A percentile compares a stretch with the other conserved stretches of the same genome.
Conservation (phyloP, 2,888 invertebrate genomes). For the Melieria picta region DNA sequence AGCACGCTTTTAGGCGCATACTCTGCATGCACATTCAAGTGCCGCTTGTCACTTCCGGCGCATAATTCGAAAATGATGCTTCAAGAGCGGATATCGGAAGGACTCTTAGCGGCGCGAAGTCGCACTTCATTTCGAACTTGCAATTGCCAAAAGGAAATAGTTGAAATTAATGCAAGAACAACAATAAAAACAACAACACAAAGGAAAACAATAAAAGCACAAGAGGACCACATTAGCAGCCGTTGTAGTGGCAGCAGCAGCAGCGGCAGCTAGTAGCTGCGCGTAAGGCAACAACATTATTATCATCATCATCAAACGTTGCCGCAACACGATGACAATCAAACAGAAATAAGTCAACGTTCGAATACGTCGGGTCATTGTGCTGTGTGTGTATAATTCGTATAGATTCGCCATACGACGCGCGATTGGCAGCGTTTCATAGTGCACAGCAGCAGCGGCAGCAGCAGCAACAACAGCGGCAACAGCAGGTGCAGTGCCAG, state of each 20-base stretch:
- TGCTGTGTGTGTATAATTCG: constrained; percentile 45
- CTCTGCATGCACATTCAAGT: not conserved
- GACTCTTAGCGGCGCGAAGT: not conserved
- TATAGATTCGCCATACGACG: too few relatives aligned
- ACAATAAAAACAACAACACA: too few relatives aligned
- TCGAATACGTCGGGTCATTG: constrained; percentile 62
- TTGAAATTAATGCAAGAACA: too few relatives aligned
- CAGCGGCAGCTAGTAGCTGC: not conserved
- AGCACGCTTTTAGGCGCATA: constrained; percentile 6
- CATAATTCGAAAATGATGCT: constrained; percentile 22
- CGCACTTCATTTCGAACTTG: not conserved
- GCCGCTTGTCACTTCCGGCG: not conserved
- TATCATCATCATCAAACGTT: constrained; percentile 48
- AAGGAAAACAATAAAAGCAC: too few relatives aligned
- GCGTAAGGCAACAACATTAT: constrained; percentile 20
- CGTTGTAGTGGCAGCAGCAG: not conserved
- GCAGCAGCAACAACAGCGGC: too few relatives aligned
- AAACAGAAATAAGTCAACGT: constrained; percentile 62
- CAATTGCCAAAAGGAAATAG: too few relatives aligned
- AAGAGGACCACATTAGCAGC: too few relatives aligned
- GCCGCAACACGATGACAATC: constrained; percentile 47
- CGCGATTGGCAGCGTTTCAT: too few relatives aligned
- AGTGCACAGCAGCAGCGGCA: too few relatives aligned
- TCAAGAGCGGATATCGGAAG: constrained; percentile 29
- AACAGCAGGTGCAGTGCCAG: too few relatives aligned